Evolutionary conservation across 2,888 invertebrate genomes (phyloP).

Genomic region (Bellardia bayeri): DNA sequence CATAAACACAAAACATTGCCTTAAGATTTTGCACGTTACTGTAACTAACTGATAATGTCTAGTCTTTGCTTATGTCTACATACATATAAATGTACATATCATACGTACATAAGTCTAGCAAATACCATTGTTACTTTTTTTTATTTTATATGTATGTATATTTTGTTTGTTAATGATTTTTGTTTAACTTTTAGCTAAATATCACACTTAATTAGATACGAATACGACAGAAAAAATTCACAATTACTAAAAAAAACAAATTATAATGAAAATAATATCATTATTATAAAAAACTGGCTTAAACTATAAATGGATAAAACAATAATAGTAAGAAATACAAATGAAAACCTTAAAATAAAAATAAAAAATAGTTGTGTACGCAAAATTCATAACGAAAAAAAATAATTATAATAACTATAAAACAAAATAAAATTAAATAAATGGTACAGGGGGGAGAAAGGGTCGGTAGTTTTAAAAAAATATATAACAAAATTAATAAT

Average conservation of each 20-base stretch:
- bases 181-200: constrained; percentile 61
- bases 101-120: constrained; percentile 18
- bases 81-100: neutral
- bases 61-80: neutral
- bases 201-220: constrained; percentile 64
- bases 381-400: constrained; percentile 50
- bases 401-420: constrained; percentile 43
- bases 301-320: constrained; percentile 47
- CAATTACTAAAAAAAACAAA: constrained; percentile 48
- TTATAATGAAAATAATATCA: constrained; percentile 55
- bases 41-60: neutral
- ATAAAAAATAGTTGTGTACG: constrained; percentile 37
- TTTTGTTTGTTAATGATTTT: constrained; percentile 52
- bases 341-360: constrained; percentile 52
- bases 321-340: constrained; percentile 38
- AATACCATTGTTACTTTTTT: constrained; percentile 40
- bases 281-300: constrained; percentile 52
- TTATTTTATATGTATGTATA: constrained; percentile 13
- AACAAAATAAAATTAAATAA: constrained; percentile 47
- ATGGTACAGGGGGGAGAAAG: neutral
- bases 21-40: constrained; percentile 7
- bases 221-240: constrained; percentile 51
- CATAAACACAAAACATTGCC: constrained; percentile 4
- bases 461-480: constrained; percentile 18
- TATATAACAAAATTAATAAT: constrained; percentile 58